Percentiles rank a stretch among this genome's conserved stretches.
Evolutionary conservation across 2,113 vertebrate genomes (phyloP).

Genomic region (Actinemys pallida): DNA sequence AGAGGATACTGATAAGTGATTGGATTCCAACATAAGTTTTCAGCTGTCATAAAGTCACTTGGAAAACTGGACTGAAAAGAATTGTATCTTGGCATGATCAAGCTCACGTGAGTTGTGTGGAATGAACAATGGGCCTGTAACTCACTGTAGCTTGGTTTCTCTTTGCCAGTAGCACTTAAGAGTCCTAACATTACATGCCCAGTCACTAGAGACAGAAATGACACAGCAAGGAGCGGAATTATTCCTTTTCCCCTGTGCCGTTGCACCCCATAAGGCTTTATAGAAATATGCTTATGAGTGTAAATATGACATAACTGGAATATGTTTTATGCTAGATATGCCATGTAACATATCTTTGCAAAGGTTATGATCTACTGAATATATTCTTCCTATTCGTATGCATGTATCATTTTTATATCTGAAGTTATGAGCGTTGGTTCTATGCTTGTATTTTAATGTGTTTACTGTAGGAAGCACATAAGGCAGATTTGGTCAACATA

Average conservation of each 20-base stretch:
- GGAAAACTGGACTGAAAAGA: background rate
- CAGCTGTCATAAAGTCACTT: background rate
- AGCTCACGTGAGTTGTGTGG: background rate
- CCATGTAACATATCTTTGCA: too few relatives aligned
- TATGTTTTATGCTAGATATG: too few relatives aligned
- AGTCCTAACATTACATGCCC: background rate
- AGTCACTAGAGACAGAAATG: background rate
- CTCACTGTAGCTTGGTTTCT: background rate
- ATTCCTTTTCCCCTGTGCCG: background rate
- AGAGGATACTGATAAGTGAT: background rate
- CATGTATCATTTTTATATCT: too few relatives aligned
- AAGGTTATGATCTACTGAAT: too few relatives aligned
- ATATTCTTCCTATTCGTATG: too few relatives aligned
- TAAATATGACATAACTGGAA: too few relatives aligned
- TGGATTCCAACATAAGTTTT: background rate
- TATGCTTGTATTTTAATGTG: too few relatives aligned
- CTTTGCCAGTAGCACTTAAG: background rate
- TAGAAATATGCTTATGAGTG: too few relatives aligned
- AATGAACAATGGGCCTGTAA: background rate
- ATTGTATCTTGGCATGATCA: background rate
- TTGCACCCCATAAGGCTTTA: too few relatives aligned
- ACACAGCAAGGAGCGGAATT: background rate
- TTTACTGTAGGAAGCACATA: too few relatives aligned
- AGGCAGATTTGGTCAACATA: too few relatives aligned
- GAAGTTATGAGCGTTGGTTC: too few relatives aligned